Evolutionary conservation across 2,113 vertebrate genomes (phyloP), one percentile per base, ranked within the genome.

Genomic region (Rhea americana): DNA sequence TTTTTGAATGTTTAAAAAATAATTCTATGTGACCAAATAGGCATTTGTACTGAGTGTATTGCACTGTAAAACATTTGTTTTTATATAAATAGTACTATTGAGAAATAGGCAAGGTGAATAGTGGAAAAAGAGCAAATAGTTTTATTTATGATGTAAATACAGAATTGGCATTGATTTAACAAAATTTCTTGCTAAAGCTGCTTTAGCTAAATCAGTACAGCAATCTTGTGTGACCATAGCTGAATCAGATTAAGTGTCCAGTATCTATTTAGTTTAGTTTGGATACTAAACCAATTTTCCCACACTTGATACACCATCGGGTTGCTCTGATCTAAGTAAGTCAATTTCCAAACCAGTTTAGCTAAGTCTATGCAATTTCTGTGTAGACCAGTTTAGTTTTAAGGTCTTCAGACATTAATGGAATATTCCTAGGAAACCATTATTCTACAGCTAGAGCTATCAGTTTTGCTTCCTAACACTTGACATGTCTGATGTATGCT

Each of bases 1-100:
- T 5, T 78, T 93, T 50, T 68, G 35, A 55, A 14, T 81, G 8
- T 90, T 84, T 71, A 51, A 67, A 86, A 20, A 45, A 43, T 14
- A 68, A 43, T 68, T 26, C 13, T 93, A 25, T 39, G 7, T 67
- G 68, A 83, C 72, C 62, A 47, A 91, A 20, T 28, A 65, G 43
- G 14, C 9, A 4, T 6, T 75, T 74, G 11, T 61, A 16, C 7
- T 48, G 13, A 45, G 30, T 87, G 48, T 37, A 0, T 39, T 83
- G 90, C 51, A 35, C n/a, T 89, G 55, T 25, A 26, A 24, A 80
- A 25, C n/a, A 7, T 87, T 90, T 83, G 41, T 94, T 94, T 90
- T 55, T 21, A 39, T 4, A 3, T 70, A n/a, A 80, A 28, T 56
- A 85, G 16, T 83, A 7, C 61, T 68, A 45, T 15, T 58, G 51